phyloP scores from a whole-genome alignment of 2,113 vertebrate genomes.

The Struthio camelus region DNA sequence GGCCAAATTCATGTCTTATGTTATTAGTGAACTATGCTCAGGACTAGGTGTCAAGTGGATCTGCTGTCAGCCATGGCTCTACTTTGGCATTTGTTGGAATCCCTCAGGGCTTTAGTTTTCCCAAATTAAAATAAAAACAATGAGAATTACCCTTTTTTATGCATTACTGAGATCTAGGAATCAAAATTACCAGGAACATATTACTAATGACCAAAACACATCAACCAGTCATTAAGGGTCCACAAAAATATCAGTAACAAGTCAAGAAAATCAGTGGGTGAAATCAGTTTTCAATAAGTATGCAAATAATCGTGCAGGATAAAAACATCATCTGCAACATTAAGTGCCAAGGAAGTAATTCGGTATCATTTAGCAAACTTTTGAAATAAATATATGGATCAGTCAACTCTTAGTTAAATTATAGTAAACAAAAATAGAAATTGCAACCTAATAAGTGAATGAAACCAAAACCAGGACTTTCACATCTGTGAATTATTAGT shows the following conservation, averaged over 20 bases:
- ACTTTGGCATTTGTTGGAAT: background rate
- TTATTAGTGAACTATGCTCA: background rate
- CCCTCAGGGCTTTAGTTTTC: background rate
- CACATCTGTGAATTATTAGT: slow-evolving; percentile 66
- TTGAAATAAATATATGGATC: background rate
- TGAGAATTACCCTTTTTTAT: background rate
- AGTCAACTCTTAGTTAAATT: slow-evolving; percentile 22
- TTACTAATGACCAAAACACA: background rate
- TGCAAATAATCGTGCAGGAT: background rate
- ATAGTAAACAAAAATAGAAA: background rate
- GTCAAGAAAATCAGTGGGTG: background rate
- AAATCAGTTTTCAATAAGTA: background rate
- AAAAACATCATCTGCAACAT: slow-evolving; percentile 10
- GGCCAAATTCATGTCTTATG: background rate
- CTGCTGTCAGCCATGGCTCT: background rate
- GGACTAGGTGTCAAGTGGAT: background rate
- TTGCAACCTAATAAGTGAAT: slow-evolving; percentile 33
- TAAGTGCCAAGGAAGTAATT: background rate
- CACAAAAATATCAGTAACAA: background rate
- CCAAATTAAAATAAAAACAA: background rate
- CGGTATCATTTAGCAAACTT: slow-evolving; percentile 8
- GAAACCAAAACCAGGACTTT: slow-evolving; percentile 31
- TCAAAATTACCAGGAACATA: background rate
- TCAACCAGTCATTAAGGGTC: background rate
- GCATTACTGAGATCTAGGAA: background rate